These are phyloP conservation scores for Tiaroga cobitis DNA, from an alignment of 2,797 vertebrate species.

Conservation along the genomic window DNA sequence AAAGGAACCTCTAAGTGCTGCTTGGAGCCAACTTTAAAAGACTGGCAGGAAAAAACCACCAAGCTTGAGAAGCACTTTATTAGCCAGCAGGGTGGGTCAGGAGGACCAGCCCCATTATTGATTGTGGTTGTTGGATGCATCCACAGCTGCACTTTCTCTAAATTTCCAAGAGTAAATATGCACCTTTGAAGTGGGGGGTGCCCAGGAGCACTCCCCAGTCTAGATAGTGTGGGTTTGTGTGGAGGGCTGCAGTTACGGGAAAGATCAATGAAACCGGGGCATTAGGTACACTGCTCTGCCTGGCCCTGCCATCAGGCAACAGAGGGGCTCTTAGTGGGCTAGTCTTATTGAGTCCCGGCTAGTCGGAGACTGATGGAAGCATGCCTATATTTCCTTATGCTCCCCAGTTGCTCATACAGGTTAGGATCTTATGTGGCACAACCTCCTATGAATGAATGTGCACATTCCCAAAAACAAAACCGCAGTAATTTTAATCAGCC, in stretches of 20 bases:
- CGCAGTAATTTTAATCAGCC: not conserved
- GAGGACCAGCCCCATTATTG: constrained; percentile 95
- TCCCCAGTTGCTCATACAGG: constrained; percentile 31
- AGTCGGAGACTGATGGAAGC: constrained; percentile 59
- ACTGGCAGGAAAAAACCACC: constrained; percentile 89
- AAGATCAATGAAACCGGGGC: constrained; percentile 98
- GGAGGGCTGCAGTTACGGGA: constrained; percentile 99
- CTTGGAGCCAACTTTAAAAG: constrained; percentile 92
- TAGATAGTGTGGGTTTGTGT: constrained; percentile 96
- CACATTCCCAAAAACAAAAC: constrained; percentile 13
- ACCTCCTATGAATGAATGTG: constrained; percentile 6
- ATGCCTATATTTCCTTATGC: constrained; percentile 36
- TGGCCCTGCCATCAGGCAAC: constrained; percentile 86
- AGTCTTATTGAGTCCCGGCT: constrained; percentile 75
- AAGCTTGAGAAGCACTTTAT: constrained; percentile 99
- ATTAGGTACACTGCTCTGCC: constrained; percentile 90
- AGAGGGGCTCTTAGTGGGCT: constrained; percentile 73
- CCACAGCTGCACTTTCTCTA: constrained; percentile 99
- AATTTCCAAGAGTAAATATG: constrained; percentile 99
- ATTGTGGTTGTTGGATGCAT: constrained; percentile 97
- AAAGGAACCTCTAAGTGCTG: constrained; percentile 92
- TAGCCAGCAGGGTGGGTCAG: constrained; percentile 90
- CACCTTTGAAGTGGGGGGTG: constrained; percentile 97
- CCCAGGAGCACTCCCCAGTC: constrained; percentile 95
- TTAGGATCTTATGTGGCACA: constrained; percentile 26